Base-by-base conservation (phyloP, 2,797 vertebrate species). In the Ctenochaetus hawaiiensis region DNA sequence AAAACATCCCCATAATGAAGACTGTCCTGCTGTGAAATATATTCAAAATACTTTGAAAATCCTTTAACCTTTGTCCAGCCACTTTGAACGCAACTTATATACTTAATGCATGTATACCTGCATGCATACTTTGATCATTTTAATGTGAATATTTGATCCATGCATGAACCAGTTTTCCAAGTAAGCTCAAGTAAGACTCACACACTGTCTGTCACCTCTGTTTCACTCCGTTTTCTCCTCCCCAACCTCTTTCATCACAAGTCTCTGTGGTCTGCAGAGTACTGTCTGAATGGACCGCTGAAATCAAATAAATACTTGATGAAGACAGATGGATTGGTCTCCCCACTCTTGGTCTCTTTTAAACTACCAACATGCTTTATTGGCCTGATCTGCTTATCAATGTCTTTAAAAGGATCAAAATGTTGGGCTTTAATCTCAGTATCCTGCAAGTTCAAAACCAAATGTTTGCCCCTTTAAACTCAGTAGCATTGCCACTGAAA, bases 261-360 rank as follows among this genome's bases (percentile, higher is more conserved):
- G 10, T 53, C 34, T 66, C 56, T 51, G 61, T 64, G 60, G 23
- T 60, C 56, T 59, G 58, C 63, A 62, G 39, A 81, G 39, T n/a
- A 41, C 58, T 63, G 77, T 84, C 48, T 76, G 65, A 71, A 66
- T 30, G 49, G 58, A 41, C 70, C 26, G 26, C 67, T 73, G 66
- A 81, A 74, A 54, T 83, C 56, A 76, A 82, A 83, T 87, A 23
- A 88, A 90, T 83, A 78, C 67, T 87, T 85, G 54, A 87, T 88
- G 79, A 87, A 73, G 66, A 56, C 57, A 67, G 69, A 71, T 37
- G 57, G 30, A 72, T 61, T 63, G 6, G 26, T 65, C 53, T 69
- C 41, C 66, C 13, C 26, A 59, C 20, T 71, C 18, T 64, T 30
- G 1, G 61, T 51, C 34, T 75, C 43, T 53, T 30, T 43, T 14